Evolutionary conservation across 1,140 invertebrate genomes (phyloP), one percentile per base, ranked within the genome.

Genomic region (Panagrolaimus sp.): DNA sequence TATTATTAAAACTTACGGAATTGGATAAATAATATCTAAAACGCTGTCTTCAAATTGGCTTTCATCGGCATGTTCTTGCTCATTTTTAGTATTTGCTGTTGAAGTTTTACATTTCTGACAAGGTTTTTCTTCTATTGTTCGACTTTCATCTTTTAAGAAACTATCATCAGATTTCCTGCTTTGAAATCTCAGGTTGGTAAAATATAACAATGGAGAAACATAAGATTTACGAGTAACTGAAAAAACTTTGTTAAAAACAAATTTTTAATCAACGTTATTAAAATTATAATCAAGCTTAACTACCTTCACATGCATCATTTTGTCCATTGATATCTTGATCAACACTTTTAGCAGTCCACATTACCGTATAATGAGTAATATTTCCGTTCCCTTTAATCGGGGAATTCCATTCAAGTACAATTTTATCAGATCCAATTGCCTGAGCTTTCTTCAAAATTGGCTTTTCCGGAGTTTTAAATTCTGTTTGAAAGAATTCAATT

Each of bases 331-430:
- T 38, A 4, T 38, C 32, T 38, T n/a, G n/a, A n/a, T n/a, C n/a
- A 38, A 38, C 7, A 38, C 32, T 38, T 38, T 38, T 38, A 4
- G 32, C 52, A 58, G 52, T 76, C 85, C 83, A 78, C 83, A 76
- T 86, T 2, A 96, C 87, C 24, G 87, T 85, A 84, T 95, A 96
- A 77, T 89, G 85, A 0, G 88, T 89, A 3, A 96, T 87, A 73
- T 90, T 89, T 12, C 94, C 93, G 84, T 94, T 91, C 0, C 90
- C 89, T 43, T 87, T 77, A 0, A 83, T 68, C 0, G 92, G 92
- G 15, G 89, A 88, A 67, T 86, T 77, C 94, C 93, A 96, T 12
- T 84, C 85, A 15, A 96, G 87, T 12, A 86, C 83, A 7, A 92
- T 84, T 52, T 89, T 87, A 77, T 87, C 86, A 69, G 87, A 87